phyloP scores from a whole-genome alignment of 2,888 invertebrate genomes.

The Tipula lateralis region DNA sequence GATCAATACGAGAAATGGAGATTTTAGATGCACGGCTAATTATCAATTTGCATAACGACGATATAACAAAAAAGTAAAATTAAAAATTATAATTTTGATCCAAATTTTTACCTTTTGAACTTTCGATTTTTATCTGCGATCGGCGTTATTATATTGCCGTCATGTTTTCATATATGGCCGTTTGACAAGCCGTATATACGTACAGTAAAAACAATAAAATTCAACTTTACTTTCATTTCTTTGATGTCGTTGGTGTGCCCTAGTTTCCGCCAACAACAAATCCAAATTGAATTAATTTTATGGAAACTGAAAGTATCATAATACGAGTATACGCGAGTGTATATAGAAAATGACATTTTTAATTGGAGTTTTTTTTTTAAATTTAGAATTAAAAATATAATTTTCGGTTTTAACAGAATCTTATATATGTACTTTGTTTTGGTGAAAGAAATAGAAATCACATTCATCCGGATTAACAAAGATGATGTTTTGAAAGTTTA shows the following conservation, averaged over 20 bases:
- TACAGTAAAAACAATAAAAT: not conserved
- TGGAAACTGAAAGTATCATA: conserved; percentile 7
- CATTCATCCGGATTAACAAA: not conserved
- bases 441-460: not conserved
- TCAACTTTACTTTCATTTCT: not conserved
- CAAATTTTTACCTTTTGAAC: not conserved
- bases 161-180: not conserved
- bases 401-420: not conserved
- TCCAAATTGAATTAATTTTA: not conserved
- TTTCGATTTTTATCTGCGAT: not conserved
- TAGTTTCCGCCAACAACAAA: not conserved
- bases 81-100: not conserved
- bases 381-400: not conserved
- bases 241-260: not conserved
- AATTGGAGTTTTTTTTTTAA: not conserved
- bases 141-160: not conserved
- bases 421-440: not conserved
- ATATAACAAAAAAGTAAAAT: not conserved
- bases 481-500: not conserved
- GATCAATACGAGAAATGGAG: not conserved
- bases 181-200: not conserved
- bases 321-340: not conserved
- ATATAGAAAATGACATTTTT: not conserved
- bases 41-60: not conserved
- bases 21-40: not conserved